Percentiles rank a stretch among this genome's conserved stretches.
Evolutionary conservation across 2,797 vertebrate genomes (phyloP).

Genomic region (Trachurus trachurus): DNA sequence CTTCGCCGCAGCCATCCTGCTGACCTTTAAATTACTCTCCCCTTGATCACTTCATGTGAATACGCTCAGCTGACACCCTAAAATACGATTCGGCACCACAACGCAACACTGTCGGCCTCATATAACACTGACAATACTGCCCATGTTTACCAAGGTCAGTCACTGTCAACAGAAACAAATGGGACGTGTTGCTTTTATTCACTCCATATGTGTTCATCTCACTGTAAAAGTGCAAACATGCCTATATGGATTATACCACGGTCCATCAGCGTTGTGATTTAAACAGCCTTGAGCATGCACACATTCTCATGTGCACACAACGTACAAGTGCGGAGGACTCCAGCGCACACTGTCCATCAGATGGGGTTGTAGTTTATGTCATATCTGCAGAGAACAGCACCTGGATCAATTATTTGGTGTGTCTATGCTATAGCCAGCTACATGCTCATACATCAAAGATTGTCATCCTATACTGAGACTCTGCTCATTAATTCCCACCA

Average conservation of each 20-base stretch:
- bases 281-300: not conserved
- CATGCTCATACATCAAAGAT: constrained; percentile 27
- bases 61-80: constrained; percentile 9
- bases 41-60: constrained; percentile 28
- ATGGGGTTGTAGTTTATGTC: not conserved
- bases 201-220: not conserved
- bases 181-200: not conserved
- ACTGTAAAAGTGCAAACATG: not conserved
- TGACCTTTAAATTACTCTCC: constrained; percentile 58
- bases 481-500: constrained; percentile 39
- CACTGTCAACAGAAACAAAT: constrained; percentile 15
- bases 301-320: not conserved
- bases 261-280: constrained; percentile 9
- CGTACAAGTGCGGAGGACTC: not conserved
- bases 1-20: constrained; percentile 1
- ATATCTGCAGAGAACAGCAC: not conserved
- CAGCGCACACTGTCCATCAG: no score
- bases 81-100: constrained; percentile 15
- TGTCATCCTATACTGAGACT: not conserved
- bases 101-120: constrained; percentile 20
- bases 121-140: constrained; percentile 7
- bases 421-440: not conserved
- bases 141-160: constrained; percentile 7
- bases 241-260: not conserved
- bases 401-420: not conserved